Base-by-base conservation (phyloP, 2,113 vertebrate species). In the Phaethornis superciliosus region DNA sequence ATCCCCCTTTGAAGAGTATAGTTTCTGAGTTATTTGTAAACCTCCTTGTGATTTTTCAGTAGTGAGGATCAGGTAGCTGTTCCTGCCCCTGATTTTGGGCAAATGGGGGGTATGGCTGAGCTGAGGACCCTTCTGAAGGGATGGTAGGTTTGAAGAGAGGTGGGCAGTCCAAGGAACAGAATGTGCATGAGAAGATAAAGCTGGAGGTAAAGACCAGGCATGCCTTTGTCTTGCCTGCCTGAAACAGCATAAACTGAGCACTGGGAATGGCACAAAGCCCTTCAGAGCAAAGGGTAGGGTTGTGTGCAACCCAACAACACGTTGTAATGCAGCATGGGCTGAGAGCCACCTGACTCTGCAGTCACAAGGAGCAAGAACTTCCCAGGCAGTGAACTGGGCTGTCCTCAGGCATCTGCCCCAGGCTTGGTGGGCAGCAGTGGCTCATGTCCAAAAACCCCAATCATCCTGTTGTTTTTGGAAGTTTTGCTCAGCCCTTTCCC, bases 341-440 rank as follows among this genome's bases (percentile, higher is more conserved):
- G 63, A 65, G 28, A 17, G 17, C 71, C 64, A 9, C 40, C 6
- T 11, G 24, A 63, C 68, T 56, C 33, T 70, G 47, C 24, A 47
- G 17, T 33, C 68, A 78, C 37, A 67, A 49, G 46, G 59, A 86
- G 42, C 40, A 54, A 58, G 81, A 63, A 87, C 15, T 59, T 84
- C 44, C 35, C 65, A 59, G 21, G 12, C 2, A 2, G 23, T 13
- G 47, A 49, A 16, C 7, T 27, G 33, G 71, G 51, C 56, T 64
- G 26, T 46, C 28, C 28, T 42, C 30, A 17, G n/a, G n/a, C 37
- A 54, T 13, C 30, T 0, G 1, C 28, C 37, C 0, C 4, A 69
- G 40, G 69, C 37, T 24, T 54, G 42, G 8, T 35, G 52, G 44
- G 33, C 77, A 91, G 64, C 67, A 26, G 27, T 28, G 51, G 55